Conservation (phyloP, 2,797 vertebrate species). For the Liasis olivaceus region DNA sequence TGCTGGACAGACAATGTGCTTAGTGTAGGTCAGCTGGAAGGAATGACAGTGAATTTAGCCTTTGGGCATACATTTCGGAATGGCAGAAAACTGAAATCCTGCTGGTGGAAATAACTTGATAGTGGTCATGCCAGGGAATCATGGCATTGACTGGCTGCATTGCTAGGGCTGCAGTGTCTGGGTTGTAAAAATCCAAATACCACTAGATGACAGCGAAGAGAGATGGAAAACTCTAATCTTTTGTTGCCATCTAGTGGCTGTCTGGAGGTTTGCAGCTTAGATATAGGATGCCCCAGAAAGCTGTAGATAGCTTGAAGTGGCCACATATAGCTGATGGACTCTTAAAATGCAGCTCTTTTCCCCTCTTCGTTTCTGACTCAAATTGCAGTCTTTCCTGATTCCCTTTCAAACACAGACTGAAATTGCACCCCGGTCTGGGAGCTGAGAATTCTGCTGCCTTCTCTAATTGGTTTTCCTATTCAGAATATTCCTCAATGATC, state of each 20-base stretch:
- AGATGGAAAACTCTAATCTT: neutral
- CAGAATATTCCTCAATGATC: neutral
- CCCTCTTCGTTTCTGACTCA: neutral
- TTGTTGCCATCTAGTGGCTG: neutral
- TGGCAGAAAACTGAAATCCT: neutral
- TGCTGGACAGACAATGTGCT: neutral
- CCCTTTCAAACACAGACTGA: neutral
- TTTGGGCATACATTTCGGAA: neutral
- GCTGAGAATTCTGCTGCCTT: neutral
- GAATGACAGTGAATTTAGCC: neutral
- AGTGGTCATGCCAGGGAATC: neutral
- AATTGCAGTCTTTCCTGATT: neutral
- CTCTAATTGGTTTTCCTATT: neutral
- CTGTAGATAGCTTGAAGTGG: neutral
- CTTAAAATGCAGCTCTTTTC: neutral
- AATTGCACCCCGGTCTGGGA: neutral
- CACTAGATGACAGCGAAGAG: neutral
- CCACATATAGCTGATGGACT: neutral
- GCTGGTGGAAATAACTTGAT: neutral
- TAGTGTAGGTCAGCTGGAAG: neutral
- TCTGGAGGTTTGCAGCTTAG: neutral
- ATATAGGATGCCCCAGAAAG: neutral
- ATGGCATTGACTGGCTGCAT: neutral
- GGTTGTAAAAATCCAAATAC: neutral
- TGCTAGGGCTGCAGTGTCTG: neutral